These are phyloP conservation scores for Drosophila infuscata DNA, from an alignment of 2,888 invertebrate genomes.

Conservation along the genomic window DNA sequence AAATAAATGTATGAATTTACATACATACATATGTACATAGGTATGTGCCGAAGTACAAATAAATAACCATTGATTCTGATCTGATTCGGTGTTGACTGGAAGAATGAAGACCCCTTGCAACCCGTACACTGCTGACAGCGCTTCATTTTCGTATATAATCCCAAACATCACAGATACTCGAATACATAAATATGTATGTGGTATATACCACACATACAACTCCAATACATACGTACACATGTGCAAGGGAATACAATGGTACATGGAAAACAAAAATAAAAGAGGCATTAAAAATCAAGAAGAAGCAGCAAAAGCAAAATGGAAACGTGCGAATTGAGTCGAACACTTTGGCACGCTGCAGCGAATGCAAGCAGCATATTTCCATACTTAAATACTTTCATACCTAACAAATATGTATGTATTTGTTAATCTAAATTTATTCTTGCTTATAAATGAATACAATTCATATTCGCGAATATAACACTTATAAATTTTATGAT, in stretches of 20 bases:
- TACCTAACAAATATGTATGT: no score
- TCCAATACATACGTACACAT: slow-evolving; percentile 13
- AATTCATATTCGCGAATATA: background rate
- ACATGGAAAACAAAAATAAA: slow-evolving; percentile 56
- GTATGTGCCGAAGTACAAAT: background rate
- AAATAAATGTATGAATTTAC: slow-evolving; percentile 1
- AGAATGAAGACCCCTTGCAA: slow-evolving; percentile 14
- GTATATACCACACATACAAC: slow-evolving; percentile 6
- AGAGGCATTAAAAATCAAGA: slow-evolving; percentile 49
- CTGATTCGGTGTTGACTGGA: slow-evolving; percentile 29
- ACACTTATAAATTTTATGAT: background rate
- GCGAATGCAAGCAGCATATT: background rate
- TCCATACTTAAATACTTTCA: background rate
- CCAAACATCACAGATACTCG: slow-evolving; percentile 37
- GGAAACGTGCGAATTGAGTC: slow-evolving; percentile 13
- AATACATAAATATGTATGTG: slow-evolving; percentile 2
- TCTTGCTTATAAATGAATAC: background rate
- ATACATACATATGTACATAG: background rate
- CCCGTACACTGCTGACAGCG: slow-evolving; percentile 10
- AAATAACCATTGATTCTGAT: slow-evolving; percentile 28
- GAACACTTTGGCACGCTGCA: slow-evolving; percentile 23
- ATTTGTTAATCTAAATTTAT: fast-evolving
- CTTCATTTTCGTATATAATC: slow-evolving; percentile 46
- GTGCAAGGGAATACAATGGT: slow-evolving; percentile 43
- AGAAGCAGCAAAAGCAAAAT: slow-evolving; percentile 22